phyloP scores from a whole-genome alignment of 2,797 vertebrate species.

The Psittacula derbiana region DNA sequence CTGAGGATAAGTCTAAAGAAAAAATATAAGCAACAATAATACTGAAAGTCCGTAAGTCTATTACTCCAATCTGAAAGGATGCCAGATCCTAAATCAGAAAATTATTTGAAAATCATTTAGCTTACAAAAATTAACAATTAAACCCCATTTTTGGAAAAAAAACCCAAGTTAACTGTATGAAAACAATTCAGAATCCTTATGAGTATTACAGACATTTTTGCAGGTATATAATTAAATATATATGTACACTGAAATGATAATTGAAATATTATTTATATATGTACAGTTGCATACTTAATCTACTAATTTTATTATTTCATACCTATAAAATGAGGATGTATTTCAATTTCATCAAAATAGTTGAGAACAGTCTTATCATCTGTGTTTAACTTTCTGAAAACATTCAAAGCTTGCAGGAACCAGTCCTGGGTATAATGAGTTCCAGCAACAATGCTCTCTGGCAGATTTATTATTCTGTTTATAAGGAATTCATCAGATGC shows the following conservation, averaged over 20 bases:
- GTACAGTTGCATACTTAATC: background rate
- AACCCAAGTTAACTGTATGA: background rate
- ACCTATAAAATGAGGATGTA: constrained; percentile 84
- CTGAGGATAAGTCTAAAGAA: background rate
- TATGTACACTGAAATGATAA: background rate
- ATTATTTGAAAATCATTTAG: background rate
- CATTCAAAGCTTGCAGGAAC: constrained; percentile 76
- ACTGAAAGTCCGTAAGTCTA: background rate
- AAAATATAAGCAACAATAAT: background rate
- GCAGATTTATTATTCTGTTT: constrained; percentile 86
- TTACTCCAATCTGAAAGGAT: background rate
- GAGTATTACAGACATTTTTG: background rate
- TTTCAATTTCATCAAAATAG: constrained; percentile 87
- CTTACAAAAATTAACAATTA: background rate
- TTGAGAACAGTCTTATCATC: constrained; percentile 82
- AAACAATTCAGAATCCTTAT: background rate
- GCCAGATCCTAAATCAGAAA: background rate
- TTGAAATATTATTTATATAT: background rate
- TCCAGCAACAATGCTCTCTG: constrained; percentile 80
- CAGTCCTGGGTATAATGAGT: constrained; percentile 80
- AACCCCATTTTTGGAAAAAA: background rate
- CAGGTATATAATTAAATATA: background rate
- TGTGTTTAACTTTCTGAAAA: constrained; percentile 76
- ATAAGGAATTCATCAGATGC: constrained; percentile 86
- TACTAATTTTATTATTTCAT: constrained; percentile 19